Base-by-base conservation (phyloP, 2,113 vertebrate genomes). In the Montifringilla adamsi region DNA sequence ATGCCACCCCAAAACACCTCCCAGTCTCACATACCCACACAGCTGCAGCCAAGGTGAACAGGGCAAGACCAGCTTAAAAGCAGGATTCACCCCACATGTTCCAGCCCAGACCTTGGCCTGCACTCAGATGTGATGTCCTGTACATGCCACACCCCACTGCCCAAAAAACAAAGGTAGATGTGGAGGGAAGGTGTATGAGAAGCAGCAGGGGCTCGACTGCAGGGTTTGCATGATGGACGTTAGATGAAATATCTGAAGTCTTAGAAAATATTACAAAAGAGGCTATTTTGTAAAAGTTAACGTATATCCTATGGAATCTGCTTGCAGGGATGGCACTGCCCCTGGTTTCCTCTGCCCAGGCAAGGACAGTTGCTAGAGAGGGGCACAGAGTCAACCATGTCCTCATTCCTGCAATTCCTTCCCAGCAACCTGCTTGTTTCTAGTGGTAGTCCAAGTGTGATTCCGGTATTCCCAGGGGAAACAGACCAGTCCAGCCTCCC, bases 11-110 rank as follows among this genome's bases (percentile, higher is more conserved):
- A 53, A 84, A 91, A 76, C 4, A 2, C 11, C 18, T 59, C n/a
- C 52, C 35, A 31, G 30, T 8, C 10, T 63, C 11, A 0, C 2
- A 0, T 7, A 1, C 8, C 22, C 28, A 1, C 20, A 44, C 5
- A 64, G 39, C 44, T 7, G 4, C 33, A 75, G 83, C 62, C 50
- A 66, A 44, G 35, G 35, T 23, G 69, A 78, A n/a, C 0, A 2
- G 27, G 24, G 22, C 15, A 37, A 53, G 39, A 35, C 1, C 39
- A 67, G 11, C 19, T n/a, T 22, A 62, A 62, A 67, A 69, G 16
- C 17, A 55, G 26, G 20, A 53, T 10, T 31, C 9, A 30, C 3
- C 9, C 27, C 31, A 44, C 0, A 0, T 0, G 4, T 23, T 47
- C 47, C 66, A 74, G 62, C 22, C 43, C 56, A 78, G 70, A 43